These are phyloP conservation scores for Drosophila paucipuncta DNA, from an alignment of 2,888 invertebrate species.

Conservation along the genomic window DNA sequence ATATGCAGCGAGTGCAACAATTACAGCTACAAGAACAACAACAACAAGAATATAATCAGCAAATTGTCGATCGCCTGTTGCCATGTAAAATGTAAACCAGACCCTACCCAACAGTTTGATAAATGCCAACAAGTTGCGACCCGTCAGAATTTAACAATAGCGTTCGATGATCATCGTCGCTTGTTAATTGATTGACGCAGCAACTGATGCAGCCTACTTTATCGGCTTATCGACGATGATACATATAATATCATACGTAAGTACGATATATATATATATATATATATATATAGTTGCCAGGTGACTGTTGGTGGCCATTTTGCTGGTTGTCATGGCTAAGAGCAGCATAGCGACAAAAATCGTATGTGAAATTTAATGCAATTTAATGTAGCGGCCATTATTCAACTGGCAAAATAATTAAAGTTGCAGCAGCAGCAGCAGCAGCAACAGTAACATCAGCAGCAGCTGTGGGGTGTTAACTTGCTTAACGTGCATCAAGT, in stretches of 20 bases:
- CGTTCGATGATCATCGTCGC: conserved; percentile 20
- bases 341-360: conserved; percentile 55
- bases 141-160: conserved; percentile 26
- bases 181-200: conserved; percentile 69
- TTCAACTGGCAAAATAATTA: conserved; percentile 68
- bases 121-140: not conserved
- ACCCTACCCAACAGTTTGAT: conserved; percentile 62
- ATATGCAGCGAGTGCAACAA: conserved; percentile 29
- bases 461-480: conserved; percentile 77
- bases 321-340: conserved; percentile 51
- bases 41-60: conserved; percentile 30
- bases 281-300: not conserved
- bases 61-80: conserved; percentile 55
- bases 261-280: not conserved
- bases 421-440: conserved; percentile 39
- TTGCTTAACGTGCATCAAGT: conserved; percentile 78
- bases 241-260: conserved; percentile 2
- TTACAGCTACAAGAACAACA: conserved; percentile 18
- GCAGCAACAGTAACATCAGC: conserved; percentile 18
- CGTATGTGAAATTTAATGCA: conserved; percentile 67
- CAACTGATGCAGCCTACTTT: conserved; percentile 47
- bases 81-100: conserved; percentile 63
- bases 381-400: conserved; percentile 75
- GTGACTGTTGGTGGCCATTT: conserved; percentile 64
- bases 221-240: conserved; percentile 38